Evolutionary conservation across 2,113 vertebrate species (phyloP).

Genomic region (Oplegnathus fasciatus): DNA sequence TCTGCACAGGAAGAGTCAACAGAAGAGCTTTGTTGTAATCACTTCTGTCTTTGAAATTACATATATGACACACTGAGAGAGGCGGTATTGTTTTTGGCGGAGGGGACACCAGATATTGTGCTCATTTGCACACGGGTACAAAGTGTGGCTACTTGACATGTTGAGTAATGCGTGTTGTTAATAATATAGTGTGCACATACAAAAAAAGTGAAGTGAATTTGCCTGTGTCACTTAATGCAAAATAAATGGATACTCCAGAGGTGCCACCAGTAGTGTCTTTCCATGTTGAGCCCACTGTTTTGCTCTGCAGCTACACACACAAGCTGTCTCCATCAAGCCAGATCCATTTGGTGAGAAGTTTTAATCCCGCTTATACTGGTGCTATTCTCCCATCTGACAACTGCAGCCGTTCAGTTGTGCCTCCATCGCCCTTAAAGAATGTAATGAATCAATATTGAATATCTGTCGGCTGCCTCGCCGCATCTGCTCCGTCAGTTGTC

Average conservation of each 20-base stretch:
- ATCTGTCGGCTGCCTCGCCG: conserved; percentile 63
- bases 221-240: neutral
- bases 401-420: conserved; percentile 56
- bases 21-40: conserved; percentile 65
- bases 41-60: conserved; percentile 71
- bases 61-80: conserved; percentile 8
- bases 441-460: conserved; percentile 75
- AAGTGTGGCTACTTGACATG: conserved; percentile 2
- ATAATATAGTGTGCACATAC: neutral
- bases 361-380: conserved; percentile 60
- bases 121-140: conserved; percentile 3
- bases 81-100: neutral
- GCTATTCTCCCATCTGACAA: conserved; percentile 60
- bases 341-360: conserved; percentile 54
- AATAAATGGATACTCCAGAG: neutral
- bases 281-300: neutral
- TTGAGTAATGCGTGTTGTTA: neutral
- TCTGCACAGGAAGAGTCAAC: conserved; percentile 58
- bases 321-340: conserved; percentile 31
- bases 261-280: neutral
- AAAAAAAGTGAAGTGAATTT: conserved; percentile 6
- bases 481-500: conserved; percentile 78
- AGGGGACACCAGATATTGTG: neutral
- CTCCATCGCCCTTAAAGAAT: conserved; percentile 57
- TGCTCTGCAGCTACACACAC: conserved; percentile 10